Base-by-base conservation (phyloP, 2,113 vertebrate genomes). In the Gopherus evgoodei region DNA sequence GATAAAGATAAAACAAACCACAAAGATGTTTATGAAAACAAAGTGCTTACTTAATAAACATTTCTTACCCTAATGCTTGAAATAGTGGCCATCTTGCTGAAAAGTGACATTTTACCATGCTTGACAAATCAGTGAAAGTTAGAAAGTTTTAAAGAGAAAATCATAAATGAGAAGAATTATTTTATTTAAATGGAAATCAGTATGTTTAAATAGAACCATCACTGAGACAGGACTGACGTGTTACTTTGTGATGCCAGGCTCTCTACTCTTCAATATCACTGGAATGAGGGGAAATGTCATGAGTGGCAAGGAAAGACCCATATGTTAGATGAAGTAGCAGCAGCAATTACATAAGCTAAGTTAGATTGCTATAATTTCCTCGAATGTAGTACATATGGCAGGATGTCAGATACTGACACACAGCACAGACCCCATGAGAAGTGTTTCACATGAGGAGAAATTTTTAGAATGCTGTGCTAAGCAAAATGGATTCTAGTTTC, bases 261-360 rank as follows among this genome's bases (percentile, higher is more conserved):
- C n/a, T 49, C n/a, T 49, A 76, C 9, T n/a, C 19, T 81, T 22
- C 90, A 87, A 44, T 59, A 84, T 1, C 54, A 87, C 31, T 27
- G 31, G 85, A 86, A 87, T 21, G 57, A 80, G 14, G 11, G 85
- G 49, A 86, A 42, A 82, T 0, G 1, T n/a, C 12, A 81, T 0
- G 0, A 0, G 27, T 17, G n/a, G 65, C n/a, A 47, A 84, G 93
- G 90, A n/a, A 75, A 17, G 1, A 83, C 0, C 14, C 65, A 13
- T 25, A 52, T 16, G 81, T 92, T 79, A 86, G 27, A 42, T 17
- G 22, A 91, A 11, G 24, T 89, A 91, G 27, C 1, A 31, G 50
- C 91, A 92, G 62, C 12, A 91, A 86, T 1, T 65, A 13, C 84
- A 3, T 75, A 86, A 81, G 2, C 62, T 2, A 49, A 4, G 2